Evolutionary conservation across 92 coral and sea anemone species (phyloP), one percentile per base, ranked within the genome.

Genomic region (Pocillopora meandrina): DNA sequence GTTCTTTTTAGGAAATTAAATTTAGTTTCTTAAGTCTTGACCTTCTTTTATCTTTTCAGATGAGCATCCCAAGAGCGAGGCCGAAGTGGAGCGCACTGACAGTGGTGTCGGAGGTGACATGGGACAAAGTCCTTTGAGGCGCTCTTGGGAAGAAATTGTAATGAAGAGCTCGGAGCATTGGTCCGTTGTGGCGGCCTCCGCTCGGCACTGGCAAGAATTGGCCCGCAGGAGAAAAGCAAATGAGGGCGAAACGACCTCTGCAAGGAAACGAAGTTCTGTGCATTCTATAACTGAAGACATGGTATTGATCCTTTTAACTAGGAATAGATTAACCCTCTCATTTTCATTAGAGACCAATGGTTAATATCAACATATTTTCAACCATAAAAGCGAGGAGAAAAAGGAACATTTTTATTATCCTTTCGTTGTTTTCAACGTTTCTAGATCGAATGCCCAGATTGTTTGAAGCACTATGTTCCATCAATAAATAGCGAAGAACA

Each of bases 61-160:
- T 16, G 83, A 68, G n/a, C 84, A 84, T 16, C 86, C 85, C 59
- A 96, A 87, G 87, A 56, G 79, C 59, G 99, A 96, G n/a, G 87
- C 87, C 5, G 99, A 96, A 18, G 88, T 96, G 52, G 91, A 94
- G 82, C 92, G 99, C 65, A 90, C 98, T 0, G 99, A 96, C 84
- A 96, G 99, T 56, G 99, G 99, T 23, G 91, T 94, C 34, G 99
- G 99, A 70, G 99, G 95, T 23, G 99, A 96, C 81, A 79, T 96
- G 70, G 96, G 95, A 0, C 76, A 77, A 4, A 74, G 87, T 35
- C 93, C 92, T 69, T 67, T 83, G 71, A 93, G 92, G 90, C 92
- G 89, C 56, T 92, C 95, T 18, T 92, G 95, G 94, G 98, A 96
- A 75, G 98, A 96, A 79, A 90, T 96, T 23, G 95, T 93, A 12